Evolutionary conservation across 2,113 vertebrate genomes (phyloP), one percentile per base, ranked within the genome.

Genomic region (Strix aluco): DNA sequence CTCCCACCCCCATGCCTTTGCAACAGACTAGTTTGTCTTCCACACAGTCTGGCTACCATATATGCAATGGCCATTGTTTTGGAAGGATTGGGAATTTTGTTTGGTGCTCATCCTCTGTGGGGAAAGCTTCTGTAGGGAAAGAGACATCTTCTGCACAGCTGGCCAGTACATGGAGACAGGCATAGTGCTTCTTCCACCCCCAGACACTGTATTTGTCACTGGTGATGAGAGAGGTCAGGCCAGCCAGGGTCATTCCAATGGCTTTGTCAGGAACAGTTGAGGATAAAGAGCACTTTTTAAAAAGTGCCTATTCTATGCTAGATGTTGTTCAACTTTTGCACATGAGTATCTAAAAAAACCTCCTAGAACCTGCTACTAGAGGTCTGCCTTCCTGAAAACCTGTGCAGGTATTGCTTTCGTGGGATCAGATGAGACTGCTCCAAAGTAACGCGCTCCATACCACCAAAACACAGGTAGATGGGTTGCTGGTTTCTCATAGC

Each of bases 191-290:
- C 29, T 55, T 14, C 38, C 42, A 23, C 6, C 9, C 57, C 8
- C 10, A 22, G 6, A 49, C 10, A 4, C 18, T 65, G 7, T 25
- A 15, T 71, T 58, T 23, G 1, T 58, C 47, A 46, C n/a, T 77
- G 72, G 10, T 59, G 44, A 47, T 58, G 29, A 61, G 18, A 27
- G 32, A 51, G 25, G 16, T 70, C 44, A 72, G 32, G 15, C 21
- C 52, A 86, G 19, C 26, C 47, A 72, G 11, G 7, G 9, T 22
- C 2, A 0, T 55, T 83, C 30, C 0, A 0, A 55, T 57, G 34
- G 14, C 15, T 54, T 32, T 5, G 0, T 55, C 13, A 46, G 26
- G 13, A 30, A 40, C 12, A 52, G 29, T 21, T 34, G 30, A 71
- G 18, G 63, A 2, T 58, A 19, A 72, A 77, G 25, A 65, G 1